A percentile compares a stretch with the other conserved stretches of the same genome.
Evolutionary conservation across 2,888 invertebrate genomes (phyloP).

Genomic region (Heliconius ismenius): DNA sequence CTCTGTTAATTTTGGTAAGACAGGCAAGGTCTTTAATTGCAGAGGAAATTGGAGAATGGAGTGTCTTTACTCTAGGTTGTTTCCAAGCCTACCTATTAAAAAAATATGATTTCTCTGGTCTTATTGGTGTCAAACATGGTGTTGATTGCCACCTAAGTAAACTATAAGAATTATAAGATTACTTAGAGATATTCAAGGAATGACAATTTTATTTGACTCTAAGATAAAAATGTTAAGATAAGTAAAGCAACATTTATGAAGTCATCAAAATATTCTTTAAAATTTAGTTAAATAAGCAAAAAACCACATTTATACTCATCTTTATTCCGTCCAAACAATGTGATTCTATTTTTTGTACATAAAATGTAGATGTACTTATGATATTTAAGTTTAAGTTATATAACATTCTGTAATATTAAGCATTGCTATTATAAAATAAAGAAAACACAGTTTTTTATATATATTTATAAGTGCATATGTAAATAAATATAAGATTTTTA

Average conservation of each 20-base stretch:
- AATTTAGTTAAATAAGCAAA: conserved; percentile 21
- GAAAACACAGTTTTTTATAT: conserved; percentile 13
- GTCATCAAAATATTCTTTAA: conserved; percentile 6
- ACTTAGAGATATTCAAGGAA: neutral
- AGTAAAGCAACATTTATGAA: neutral
- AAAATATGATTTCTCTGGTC: too few species aligned
- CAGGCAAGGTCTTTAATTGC: neutral
- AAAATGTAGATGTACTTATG: neutral
- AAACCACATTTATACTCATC: conserved; percentile 14
- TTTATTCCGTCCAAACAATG: conserved; percentile 34
- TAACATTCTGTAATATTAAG: neutral
- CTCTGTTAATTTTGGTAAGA: neutral
- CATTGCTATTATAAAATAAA: neutral
- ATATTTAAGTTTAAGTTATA: neutral
- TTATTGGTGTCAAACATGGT: neutral
- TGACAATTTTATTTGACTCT: neutral
- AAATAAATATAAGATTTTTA: conserved; percentile 35
- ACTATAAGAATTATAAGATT: neutral
- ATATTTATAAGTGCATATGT: conserved; percentile 36
- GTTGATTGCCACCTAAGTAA: neutral
- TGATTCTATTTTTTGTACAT: conserved; percentile 22
- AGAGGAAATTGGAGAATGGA: neutral
- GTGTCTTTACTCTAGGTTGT: neutral
- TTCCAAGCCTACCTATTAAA: too few species aligned
- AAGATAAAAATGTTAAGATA: conserved; percentile 5